Base-by-base conservation (phyloP, 1,140 invertebrate genomes). In the Psix sp. region DNA sequence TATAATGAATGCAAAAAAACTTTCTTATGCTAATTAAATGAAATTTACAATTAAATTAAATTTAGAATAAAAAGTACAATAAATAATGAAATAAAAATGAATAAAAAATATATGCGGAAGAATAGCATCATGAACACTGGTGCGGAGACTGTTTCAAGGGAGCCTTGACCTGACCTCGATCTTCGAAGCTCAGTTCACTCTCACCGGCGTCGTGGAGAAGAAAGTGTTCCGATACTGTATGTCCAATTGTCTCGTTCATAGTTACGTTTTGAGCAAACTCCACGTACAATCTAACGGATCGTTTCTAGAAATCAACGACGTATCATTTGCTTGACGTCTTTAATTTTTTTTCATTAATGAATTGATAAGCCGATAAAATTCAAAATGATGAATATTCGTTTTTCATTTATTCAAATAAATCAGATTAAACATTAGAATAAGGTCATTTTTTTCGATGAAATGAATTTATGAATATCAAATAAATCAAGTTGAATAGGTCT, bases 121-220 rank as follows among this genome's bases (percentile, higher is more conserved):
- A 59, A 65, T 75, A 56, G 24, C 54, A 38, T 39, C 46, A 35
- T 66, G 35, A 74, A 72, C 63, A 24, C 46, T 65, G 52, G 39
- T 60, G 59, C 45, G 76, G 76, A 81, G 80, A 77, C 77, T 81
- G 80, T 49, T 77, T 46, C 77, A 65, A 80, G 83, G 80, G 85
- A 84, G 85, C 86, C 86, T 87, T 87, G 86, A 87, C 86, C 84
- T 87, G 86, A 84, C 86, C 85, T 87, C 85, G 84, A 87, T 87
- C 84, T 70, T 84, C 73, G 52, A 46, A 76, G 70, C 67, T 80
- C 79, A 86, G 86, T 87, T 87, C 86, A 87, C 86, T 87, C 85
- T 86, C 86, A 78, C 86, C 86, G 80, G 68, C 81, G 79, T 81
- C 80, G 80, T 63, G 76, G 76, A 81, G 86, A 86, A 78, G 85